These are phyloP conservation scores for Hirudinaria manillensis DNA, from an alignment of 2,888 invertebrate species.

Conservation along the genomic window DNA sequence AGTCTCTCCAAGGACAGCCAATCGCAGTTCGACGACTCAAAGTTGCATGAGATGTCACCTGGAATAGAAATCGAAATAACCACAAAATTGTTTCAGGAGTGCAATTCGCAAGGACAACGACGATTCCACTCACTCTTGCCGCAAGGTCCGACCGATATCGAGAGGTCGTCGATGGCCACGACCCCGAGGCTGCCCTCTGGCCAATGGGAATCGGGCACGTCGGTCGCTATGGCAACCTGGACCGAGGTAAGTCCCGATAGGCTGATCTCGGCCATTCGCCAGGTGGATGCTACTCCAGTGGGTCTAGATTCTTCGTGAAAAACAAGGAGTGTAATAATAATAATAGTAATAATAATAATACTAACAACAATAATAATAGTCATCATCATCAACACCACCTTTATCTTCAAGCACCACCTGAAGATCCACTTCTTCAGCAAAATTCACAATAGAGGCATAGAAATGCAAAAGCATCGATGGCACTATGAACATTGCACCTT, in stretches of 20 bases:
- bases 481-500: no score
- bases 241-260: not conserved
- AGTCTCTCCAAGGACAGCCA: not conserved
- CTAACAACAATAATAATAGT: no score
- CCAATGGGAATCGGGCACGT: not conserved
- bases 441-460: no score
- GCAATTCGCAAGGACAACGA: not conserved
- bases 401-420: no score
- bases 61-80: not conserved
- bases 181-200: not conserved
- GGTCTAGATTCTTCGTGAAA: no score
- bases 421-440: no score
- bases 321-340: no score
- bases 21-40: not conserved
- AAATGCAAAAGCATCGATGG: no score
- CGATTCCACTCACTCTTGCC: not conserved
- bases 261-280: not conserved
- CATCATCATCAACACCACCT: no score
- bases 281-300: not conserved
- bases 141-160: not conserved
- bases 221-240: not conserved
- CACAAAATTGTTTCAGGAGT: not conserved
- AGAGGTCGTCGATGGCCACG: not conserved
- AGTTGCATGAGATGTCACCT: constrained; percentile 9
- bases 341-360: no score